Percentiles rank a stretch among this genome's conserved stretches.
Evolutionary conservation across 1,140 invertebrate genomes (phyloP).

Genomic region (Drosophila subobscura): DNA sequence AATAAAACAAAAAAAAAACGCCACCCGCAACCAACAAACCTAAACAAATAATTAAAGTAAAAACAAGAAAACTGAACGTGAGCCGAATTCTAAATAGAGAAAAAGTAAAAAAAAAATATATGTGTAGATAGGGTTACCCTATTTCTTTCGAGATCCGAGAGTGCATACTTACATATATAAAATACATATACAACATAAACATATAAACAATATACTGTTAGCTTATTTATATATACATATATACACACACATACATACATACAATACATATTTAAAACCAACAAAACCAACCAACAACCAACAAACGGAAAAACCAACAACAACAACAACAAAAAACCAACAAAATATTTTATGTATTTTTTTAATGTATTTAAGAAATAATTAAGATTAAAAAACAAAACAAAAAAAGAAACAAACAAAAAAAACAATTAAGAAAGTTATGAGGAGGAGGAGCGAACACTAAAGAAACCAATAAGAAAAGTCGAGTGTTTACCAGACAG

Average conservation of each 20-base stretch:
- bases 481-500: constrained; percentile 6
- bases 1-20: constrained; percentile 13
- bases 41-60: background rate
- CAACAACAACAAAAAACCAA: constrained; percentile 29
- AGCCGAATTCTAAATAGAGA: constrained; percentile 24
- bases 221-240: constrained; percentile 78
- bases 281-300: constrained; percentile 25
- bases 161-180: constrained; percentile 61
- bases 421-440: background rate
- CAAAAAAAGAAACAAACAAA: background rate
- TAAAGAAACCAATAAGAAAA: constrained; percentile 7
- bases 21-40: constrained; percentile 7
- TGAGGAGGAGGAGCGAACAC: too few relatives aligned
- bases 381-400: constrained; percentile 60
- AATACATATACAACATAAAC: constrained; percentile 61
- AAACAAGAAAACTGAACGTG: constrained; percentile 8
- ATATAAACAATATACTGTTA: constrained; percentile 77
- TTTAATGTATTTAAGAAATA: constrained; percentile 79
- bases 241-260: constrained; percentile 42
- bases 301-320: constrained; percentile 25
- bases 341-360: constrained; percentile 80
- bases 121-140: constrained; percentile 18
- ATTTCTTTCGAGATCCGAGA: constrained; percentile 51
- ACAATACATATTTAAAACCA: constrained; percentile 42
- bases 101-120: constrained; percentile 11